These are phyloP conservation scores for Yponomeuta cagnagella DNA, from an alignment of 2,888 invertebrate genomes.

Conservation along the genomic window DNA sequence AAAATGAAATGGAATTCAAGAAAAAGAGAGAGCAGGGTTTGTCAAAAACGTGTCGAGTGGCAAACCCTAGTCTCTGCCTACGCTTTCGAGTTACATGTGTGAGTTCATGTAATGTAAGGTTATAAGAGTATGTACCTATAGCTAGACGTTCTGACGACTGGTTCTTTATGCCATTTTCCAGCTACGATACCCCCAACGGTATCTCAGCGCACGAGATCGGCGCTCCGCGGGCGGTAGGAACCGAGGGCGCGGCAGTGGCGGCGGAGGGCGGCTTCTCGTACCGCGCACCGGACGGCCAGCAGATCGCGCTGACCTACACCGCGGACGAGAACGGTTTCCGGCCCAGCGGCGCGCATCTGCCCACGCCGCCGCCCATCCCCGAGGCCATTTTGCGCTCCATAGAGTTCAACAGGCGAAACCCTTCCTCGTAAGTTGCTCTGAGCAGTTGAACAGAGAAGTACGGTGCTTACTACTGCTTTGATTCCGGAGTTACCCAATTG, in stretches of 20 bases:
- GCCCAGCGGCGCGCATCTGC: constrained; percentile 76
- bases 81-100: no score
- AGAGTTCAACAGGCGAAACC: constrained; percentile 52
- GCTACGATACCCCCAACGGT: constrained; percentile 80
- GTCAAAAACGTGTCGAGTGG: no score
- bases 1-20: no score
- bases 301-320: constrained; percentile 78
- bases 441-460: neutral
- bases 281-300: constrained; percentile 79
- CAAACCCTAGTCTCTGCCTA: no score
- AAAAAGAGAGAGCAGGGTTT: no score
- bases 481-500: no score
- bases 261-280: constrained; percentile 81
- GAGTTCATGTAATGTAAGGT: no score
- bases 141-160: no score
- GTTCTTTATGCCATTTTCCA: constrained; percentile 31
- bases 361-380: constrained; percentile 77
- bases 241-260: constrained; percentile 72
- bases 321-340: constrained; percentile 85
- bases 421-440: constrained; percentile 18
- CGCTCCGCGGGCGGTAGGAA: constrained; percentile 70
- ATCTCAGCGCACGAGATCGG: constrained; percentile 78
- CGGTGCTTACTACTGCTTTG: no score
- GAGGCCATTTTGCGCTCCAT: constrained; percentile 72
- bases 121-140: no score